Evolutionary conservation across 2,113 vertebrate genomes (phyloP).

Genomic region (Neogobius melanostomus): DNA sequence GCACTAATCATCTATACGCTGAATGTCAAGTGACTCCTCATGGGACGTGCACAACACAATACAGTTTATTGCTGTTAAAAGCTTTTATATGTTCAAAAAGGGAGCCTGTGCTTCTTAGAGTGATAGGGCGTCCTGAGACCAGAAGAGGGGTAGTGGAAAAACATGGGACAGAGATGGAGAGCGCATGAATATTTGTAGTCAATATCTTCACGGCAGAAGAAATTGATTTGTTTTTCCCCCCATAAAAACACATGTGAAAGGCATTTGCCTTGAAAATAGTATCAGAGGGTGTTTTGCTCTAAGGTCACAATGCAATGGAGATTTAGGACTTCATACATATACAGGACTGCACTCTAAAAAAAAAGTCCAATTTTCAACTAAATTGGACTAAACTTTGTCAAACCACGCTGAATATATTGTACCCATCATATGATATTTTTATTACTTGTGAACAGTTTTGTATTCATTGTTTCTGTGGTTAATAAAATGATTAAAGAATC

Average conservation of each 20-base stretch:
- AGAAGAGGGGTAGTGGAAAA: conserved; percentile 11
- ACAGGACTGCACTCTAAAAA: too few relatives aligned
- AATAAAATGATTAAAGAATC: too few relatives aligned
- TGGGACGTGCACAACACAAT: conserved; percentile 37
- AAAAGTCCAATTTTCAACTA: too few relatives aligned
- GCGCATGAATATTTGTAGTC: neutral
- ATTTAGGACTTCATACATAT: neutral
- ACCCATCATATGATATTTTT: too few relatives aligned
- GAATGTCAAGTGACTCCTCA: conserved; percentile 50
- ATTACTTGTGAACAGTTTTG: too few relatives aligned
- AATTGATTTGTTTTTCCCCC: neutral
- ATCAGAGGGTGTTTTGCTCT: neutral
- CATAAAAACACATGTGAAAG: neutral
- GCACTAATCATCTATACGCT: conserved; percentile 61
- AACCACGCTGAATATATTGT: too few relatives aligned
- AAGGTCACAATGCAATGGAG: conserved; percentile 1
- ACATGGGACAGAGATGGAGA: neutral
- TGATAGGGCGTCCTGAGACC: conserved; percentile 5
- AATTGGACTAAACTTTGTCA: too few relatives aligned
- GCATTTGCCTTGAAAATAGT: neutral
- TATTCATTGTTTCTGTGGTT: too few relatives aligned
- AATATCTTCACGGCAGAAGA: neutral
- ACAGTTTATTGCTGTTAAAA: conserved; percentile 49
- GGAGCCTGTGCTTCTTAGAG: neutral
- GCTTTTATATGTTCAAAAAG: conserved; percentile 45